Base-by-base conservation (phyloP, 1,140 invertebrate genomes). In the Lasioglossum baleicum region DNA sequence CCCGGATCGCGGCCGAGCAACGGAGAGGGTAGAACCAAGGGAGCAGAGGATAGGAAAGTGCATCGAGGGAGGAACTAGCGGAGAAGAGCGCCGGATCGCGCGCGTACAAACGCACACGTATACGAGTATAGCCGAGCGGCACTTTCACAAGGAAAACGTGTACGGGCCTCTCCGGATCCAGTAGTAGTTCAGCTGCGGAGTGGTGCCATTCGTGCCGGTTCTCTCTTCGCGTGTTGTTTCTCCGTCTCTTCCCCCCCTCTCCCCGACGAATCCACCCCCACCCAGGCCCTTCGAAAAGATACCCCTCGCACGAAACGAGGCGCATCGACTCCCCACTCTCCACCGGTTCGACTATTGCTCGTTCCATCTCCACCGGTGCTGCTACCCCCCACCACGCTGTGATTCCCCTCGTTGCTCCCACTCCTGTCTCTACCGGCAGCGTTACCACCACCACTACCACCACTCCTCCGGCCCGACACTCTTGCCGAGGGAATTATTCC, bases 101-200 rank as follows among this genome's bases (percentile, higher is more conserved):
- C 11, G 40, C 22, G n/a, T 58, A 48, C 13, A 22, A 20, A n/a
- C 71, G 13, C 56, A 4, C 15, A 79, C 35, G 26, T n/a, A 68
- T 53, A 35, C 35, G 3, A 5, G 48, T 44, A 76, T 48, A 75
- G 13, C 73, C 35, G 65, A 5, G 35, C 56, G 11, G 7, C 64
- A 80, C 70, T 74, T 80, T 74, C 70, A 74, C 71, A 51, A 81
- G 80, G 80, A 70, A 70, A 70, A 56, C 51, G 58, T 51, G 58
- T 51, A 31, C 56, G 40, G 48, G 71, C 81, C 63, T 75, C 70
- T 75, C 71, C 67, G 87, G 40, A 71, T 71, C 83, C 85, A 88
- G 88, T 90, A 88, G 86, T 84, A 83, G 51, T 80, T 81, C 84
- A 83, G 84, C 82, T 68, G 66, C 81, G 85, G 83, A 86, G 83